phyloP scores from a whole-genome alignment of 2,113 vertebrate genomes.

The Emydocephalus ijimae region DNA sequence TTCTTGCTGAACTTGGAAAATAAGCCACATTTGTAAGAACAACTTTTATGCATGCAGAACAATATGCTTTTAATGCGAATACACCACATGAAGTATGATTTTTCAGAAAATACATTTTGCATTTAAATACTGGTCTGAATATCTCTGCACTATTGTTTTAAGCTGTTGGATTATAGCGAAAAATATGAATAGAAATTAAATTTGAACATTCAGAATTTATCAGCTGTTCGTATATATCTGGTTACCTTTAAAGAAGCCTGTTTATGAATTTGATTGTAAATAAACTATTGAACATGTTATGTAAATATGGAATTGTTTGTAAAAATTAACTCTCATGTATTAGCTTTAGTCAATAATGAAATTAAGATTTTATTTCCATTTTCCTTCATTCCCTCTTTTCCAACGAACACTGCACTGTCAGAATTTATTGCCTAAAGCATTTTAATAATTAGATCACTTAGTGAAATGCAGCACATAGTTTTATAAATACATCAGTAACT shows the following conservation, averaged over 20 bases:
- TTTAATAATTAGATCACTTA: not conserved
- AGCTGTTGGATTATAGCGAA: constrained; percentile 24
- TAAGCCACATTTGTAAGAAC: constrained; percentile 44
- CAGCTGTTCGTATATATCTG: constrained; percentile 29
- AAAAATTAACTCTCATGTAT: constrained; percentile 50
- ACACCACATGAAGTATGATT: constrained; percentile 10
- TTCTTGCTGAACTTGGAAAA: constrained; percentile 40
- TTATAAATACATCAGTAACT: not conserved
- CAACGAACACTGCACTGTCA: not conserved
- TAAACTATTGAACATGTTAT: constrained; percentile 38
- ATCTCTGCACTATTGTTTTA: constrained; percentile 46
- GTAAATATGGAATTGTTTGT: constrained; percentile 51
- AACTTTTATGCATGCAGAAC: constrained; percentile 33
- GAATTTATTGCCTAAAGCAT: not conserved
- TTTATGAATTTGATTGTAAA: constrained; percentile 44
- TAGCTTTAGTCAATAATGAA: constrained; percentile 38
- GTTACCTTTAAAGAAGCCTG: constrained; percentile 25
- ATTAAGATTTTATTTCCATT: constrained; percentile 42
- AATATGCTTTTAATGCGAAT: constrained; percentile 42
- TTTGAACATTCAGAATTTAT: constrained; percentile 45
- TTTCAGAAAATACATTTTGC: constrained; percentile 43
- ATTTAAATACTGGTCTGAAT: constrained; percentile 41
- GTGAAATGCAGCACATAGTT: not conserved
- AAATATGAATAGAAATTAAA: constrained; percentile 40
- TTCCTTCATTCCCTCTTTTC: not conserved